Evolutionary conservation across 2,113 vertebrate species (phyloP).

Genomic region (Equus quagga): DNA sequence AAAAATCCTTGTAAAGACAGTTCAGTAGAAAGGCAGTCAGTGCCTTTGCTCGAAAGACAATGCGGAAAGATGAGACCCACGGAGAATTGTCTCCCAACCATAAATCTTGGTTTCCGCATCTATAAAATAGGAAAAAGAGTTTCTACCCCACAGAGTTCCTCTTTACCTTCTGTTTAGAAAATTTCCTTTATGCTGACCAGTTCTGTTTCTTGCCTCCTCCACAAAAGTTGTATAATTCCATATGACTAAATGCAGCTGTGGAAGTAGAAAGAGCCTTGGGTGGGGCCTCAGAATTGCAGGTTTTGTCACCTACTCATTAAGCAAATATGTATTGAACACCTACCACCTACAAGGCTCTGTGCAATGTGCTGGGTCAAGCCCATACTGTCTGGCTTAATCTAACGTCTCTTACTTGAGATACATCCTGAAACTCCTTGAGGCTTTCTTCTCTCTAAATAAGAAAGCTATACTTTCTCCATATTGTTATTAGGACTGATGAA

Average conservation of each 20-base stretch:
- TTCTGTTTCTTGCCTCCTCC: background rate
- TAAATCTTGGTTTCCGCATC: background rate
- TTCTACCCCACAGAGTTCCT: background rate
- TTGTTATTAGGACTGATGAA: background rate
- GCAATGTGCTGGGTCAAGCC: background rate
- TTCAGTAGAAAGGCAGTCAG: background rate
- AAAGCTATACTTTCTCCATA: background rate
- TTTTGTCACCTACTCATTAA: background rate
- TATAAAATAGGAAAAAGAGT: background rate
- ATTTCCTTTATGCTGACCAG: background rate
- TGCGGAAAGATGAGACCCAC: background rate
- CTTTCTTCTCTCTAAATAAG: background rate
- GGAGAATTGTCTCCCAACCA: background rate
- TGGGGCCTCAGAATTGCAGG: background rate
- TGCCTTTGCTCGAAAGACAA: background rate
- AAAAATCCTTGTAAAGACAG: background rate
- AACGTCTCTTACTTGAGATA: background rate
- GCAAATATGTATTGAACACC: background rate
- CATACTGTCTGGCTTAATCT: background rate
- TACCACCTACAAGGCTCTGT: background rate
- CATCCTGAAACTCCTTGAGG: background rate
- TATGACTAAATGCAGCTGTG: background rate
- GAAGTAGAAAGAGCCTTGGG: background rate
- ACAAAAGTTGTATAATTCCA: background rate
- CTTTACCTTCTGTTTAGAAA: background rate